These are phyloP conservation scores for Tiliacea aurago DNA, from an alignment of 2,888 invertebrate species.

Conservation along the genomic window DNA sequence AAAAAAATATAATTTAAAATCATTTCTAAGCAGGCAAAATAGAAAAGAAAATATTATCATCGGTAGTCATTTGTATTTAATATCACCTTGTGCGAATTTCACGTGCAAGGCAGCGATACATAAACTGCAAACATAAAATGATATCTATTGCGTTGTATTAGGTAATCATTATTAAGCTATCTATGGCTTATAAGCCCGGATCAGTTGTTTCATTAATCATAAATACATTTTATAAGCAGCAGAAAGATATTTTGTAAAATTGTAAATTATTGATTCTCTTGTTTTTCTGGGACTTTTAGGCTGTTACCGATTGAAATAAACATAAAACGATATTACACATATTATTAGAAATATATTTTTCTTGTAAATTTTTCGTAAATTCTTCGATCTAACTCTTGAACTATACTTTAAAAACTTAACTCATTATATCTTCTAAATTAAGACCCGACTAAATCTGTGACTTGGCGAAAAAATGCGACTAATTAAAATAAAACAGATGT, in stretches of 20 bases:
- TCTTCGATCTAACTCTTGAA: too few species aligned
- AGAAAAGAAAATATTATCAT: background rate
- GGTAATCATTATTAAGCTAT: slow-evolving; percentile 13
- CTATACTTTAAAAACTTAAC: too few species aligned
- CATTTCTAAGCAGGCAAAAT: slow-evolving; percentile 7
- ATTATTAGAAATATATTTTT: too few species aligned
- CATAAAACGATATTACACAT: too few species aligned
- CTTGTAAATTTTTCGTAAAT: too few species aligned
- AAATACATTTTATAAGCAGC: slow-evolving; percentile 1
- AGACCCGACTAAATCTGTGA: too few species aligned
- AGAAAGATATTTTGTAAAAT: background rate
- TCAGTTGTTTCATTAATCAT: background rate
- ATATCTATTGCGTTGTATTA: slow-evolving; percentile 25
- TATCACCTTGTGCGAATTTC: background rate
- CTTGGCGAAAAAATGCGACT: too few species aligned
- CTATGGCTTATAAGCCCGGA: background rate
- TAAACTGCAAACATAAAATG: background rate
- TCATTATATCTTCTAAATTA: too few species aligned
- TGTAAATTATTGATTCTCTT: background rate
- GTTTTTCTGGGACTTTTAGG: background rate
- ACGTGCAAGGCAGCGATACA: slow-evolving; percentile 22
- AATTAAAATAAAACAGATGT: too few species aligned
- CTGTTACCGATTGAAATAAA: too few species aligned
- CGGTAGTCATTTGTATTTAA: background rate
- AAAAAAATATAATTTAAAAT: too few species aligned